Evolutionary conservation across 2,888 invertebrate species (phyloP), one percentile per base, ranked within the genome.

Genomic region (Drosophila putrida): DNA sequence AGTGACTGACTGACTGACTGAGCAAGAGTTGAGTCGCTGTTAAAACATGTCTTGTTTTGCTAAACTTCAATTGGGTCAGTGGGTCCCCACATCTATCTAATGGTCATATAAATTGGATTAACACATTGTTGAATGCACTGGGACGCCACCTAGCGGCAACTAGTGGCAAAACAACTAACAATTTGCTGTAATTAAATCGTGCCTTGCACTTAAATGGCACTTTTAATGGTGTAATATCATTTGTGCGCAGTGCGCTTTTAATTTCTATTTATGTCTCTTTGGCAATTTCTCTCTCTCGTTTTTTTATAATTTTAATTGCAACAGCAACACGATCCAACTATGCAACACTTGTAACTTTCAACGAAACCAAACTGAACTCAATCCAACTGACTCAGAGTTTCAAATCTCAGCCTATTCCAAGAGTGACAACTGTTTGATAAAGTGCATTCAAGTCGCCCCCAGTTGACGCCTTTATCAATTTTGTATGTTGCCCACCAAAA

Each of bases 171-270:
- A 58, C 54, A 79, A 82, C 73, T 64, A 67, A 75, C 88, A 83
- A 83, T 83, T 83, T 83, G 86, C 86, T 62, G 86, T 78, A 83
- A 83, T 88, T 83, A 88, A 86, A 75, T 86, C 78, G 70, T 71
- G 80, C 51, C 81, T 76, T 75, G 82, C 84, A 73, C 89, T 82
- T 89, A 89, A 89, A 88, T 87, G 87, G 87, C 81, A 59, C 68
- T 78, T 85, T 87, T 89, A 87, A 87, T 87, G 85, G 90, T 88
- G 86, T 85, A 89, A 87, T 88, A 80, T 78, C 88, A 80, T 82
- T 83, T 79, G 71, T 58, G 25, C 33, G 31, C 31, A 31, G 31
- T 31, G 71, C 80, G 86, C 80, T 78, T 88, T 80, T 82, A 63
- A 88, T 83, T 86, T 83, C 86, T 83, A 80, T 86, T 86, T 83